Conservation (phyloP, 2,888 invertebrate genomes). For the Dione vanillae region DNA sequence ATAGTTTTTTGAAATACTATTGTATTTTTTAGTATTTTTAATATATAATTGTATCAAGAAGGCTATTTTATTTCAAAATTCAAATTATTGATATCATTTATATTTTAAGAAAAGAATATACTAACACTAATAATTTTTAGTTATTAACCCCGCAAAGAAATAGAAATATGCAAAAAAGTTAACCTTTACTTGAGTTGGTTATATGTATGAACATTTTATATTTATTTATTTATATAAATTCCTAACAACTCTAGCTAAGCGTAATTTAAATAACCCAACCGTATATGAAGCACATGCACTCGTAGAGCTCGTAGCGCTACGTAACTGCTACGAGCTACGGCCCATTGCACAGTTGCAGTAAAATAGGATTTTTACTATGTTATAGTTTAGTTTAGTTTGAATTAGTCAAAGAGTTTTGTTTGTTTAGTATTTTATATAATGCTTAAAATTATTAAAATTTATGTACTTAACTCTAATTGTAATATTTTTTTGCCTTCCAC, state of each 20-base stretch:
- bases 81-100: too few relatives aligned
- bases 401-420: not conserved
- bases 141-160: too few relatives aligned
- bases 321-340: constrained; percentile 29
- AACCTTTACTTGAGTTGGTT: not conserved
- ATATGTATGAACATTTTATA: not conserved
- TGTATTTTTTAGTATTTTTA: too few relatives aligned
- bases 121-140: too few relatives aligned
- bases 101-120: too few relatives aligned
- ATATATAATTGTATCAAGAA: too few relatives aligned
- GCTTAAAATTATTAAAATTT: not conserved
- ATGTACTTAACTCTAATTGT: too few relatives aligned
- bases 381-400: constrained; percentile 2
- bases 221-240: constrained; percentile 1
- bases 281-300: constrained; percentile 26
- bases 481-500: too few relatives aligned
- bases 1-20: too few relatives aligned
- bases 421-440: not conserved
- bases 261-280: constrained; percentile 25
- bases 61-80: too few relatives aligned
- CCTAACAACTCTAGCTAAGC: constrained; percentile 23
- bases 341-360: constrained; percentile 28
- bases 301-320: constrained; percentile 22
- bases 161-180: too few relatives aligned
- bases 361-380: constrained; percentile 25